Conservation (phyloP, 1,140 invertebrate genomes). For the Solenopsis invicta region DNA sequence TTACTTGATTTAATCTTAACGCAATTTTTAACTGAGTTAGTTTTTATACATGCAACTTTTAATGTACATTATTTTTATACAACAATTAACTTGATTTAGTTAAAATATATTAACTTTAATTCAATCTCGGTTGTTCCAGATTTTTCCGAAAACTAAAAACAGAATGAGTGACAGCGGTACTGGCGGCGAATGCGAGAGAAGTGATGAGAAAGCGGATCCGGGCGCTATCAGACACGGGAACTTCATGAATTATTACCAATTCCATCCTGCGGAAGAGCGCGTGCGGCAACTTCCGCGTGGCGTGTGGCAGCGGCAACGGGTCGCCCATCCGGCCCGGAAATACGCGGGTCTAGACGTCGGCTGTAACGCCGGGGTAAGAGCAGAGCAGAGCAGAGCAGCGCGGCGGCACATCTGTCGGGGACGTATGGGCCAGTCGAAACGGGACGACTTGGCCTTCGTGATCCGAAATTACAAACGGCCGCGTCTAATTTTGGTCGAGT, state of each 20-base stretch:
- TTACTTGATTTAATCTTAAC: no score
- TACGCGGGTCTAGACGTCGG: conserved; percentile 91
- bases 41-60: no score
- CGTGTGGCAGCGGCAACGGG: conserved; percentile 87
- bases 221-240: conserved; percentile 93
- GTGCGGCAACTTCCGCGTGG: conserved; percentile 88
- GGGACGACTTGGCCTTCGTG: conserved; percentile 65
- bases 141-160: conserved; percentile 20
- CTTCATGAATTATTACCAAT: conserved; percentile 95
- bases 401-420: conserved; percentile 73
- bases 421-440: conserved; percentile 37
- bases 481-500: conserved; percentile 67
- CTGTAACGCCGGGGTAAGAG: conserved; percentile 91
- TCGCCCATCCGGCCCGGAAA: conserved; percentile 78
- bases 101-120: no score
- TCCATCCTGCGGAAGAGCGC: conserved; percentile 91
- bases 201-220: conserved; percentile 87
- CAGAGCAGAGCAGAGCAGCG: not conserved
- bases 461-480: conserved; percentile 71
- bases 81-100: no score
- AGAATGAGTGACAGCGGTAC: conserved; percentile 34
- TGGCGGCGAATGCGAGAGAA: conserved; percentile 42
- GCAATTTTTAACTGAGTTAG: no score
- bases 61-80: no score
- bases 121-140: conserved; percentile 32